Percentiles rank a stretch among this genome's conserved stretches.
Conservation (phyloP, 2,888 invertebrate species). For the Melinaea menophilus region DNA sequence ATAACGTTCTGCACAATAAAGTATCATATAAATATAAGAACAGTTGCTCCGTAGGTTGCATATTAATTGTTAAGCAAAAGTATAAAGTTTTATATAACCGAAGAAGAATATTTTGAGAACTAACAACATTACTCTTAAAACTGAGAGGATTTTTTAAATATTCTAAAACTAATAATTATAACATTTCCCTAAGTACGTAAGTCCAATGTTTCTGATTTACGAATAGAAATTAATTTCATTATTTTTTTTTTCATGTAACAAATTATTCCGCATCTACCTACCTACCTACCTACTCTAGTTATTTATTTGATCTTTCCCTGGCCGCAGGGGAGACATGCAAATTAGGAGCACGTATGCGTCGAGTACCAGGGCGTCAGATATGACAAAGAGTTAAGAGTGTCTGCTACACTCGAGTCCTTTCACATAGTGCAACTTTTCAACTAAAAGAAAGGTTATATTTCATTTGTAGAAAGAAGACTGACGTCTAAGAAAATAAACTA, state of each 20-base stretch:
- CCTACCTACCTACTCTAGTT: neutral
- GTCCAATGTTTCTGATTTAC: no score
- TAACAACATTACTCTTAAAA: neutral
- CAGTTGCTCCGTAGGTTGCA: no score
- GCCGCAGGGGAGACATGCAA: conserved; percentile 34
- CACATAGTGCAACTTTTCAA: conserved; percentile 17
- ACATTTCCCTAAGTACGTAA: no score
- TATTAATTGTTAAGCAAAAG: no score
- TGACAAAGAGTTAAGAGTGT: conserved; percentile 53
- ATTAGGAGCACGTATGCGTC: conserved; percentile 32
- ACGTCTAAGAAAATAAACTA: neutral
- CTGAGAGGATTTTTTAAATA: neutral
- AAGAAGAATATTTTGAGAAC: neutral
- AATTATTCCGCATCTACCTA: no score
- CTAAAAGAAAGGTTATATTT: conserved; percentile 16
- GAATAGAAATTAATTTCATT: no score
- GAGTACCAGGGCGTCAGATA: conserved; percentile 52
- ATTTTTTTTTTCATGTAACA: no score
- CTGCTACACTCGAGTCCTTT: conserved; percentile 55
- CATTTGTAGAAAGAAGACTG: conserved; percentile 1
- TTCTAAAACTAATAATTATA: no score
- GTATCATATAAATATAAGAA: no score
- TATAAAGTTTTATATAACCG: neutral
- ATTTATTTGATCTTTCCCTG: conserved; percentile 7
- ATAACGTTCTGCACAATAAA: no score